Evolutionary conservation across 2,113 vertebrate species (phyloP), one percentile per base, ranked within the genome.

Genomic region (Sphaerodactylus townsendi): DNA sequence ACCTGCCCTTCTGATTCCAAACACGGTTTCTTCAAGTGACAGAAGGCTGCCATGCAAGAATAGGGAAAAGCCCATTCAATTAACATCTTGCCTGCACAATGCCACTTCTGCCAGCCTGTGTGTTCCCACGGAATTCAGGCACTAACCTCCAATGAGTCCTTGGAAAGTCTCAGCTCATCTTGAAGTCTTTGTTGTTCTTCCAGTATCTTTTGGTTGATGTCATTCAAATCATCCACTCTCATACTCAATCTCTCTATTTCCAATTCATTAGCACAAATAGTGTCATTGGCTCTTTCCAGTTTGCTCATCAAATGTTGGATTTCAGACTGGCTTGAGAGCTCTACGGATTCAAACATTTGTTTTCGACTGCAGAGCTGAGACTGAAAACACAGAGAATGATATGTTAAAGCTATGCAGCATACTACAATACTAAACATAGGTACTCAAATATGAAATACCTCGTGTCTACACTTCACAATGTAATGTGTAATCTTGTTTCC

Each of bases 241-340:
- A 95, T 93, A 71, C 94, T 95, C 68, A 98, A 96, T 17, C 95
- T 95, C 81, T 98, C 96, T 91, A 98, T 93, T 83, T 98, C 97
- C 72, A 98, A 76, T 92, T 99, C 96, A 5, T 97, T 97, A 81
- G 96, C 93, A 92, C 96, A 96, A 86, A 98, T 91, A 13, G 95
- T 94, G 87, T 95, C 96, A 66, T 96, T 97, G 76, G 97, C 96
- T 78, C 95, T 96, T 90, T 97, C 95, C 89, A 99, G 94, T 87
- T 97, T 96, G 82, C 93, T 86, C 56, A 75, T 93, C 76, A 99
- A 89, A 65, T 91, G 96, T 88, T 97, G 97, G 72, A 97, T 93
- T 94, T 98, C 96, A 0, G 93, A 96, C 19, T 86, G 95, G 86
- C 95, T 96, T 37, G 95, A 95, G 86, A 95, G 82, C 86, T 97